These are phyloP conservation scores for Drosophila colorata DNA, from an alignment of 2,888 invertebrate genomes.

Conservation along the genomic window DNA sequence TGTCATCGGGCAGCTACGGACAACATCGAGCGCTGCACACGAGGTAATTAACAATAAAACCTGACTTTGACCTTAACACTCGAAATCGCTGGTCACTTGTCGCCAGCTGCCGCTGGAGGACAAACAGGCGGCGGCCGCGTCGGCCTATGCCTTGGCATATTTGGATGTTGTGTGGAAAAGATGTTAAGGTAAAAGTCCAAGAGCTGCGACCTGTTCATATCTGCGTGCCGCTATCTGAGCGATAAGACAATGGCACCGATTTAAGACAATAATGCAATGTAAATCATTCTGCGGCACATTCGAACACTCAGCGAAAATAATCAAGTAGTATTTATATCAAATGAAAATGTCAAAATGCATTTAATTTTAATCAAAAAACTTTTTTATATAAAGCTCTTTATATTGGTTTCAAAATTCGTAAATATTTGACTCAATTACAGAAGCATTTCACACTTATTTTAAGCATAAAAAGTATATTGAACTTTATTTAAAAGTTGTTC, in stretches of 20 bases:
- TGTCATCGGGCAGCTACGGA: slow-evolving; percentile 45
- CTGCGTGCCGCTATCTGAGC: slow-evolving; percentile 37
- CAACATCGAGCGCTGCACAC: slow-evolving; percentile 36
- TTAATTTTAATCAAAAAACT: too few relatives aligned
- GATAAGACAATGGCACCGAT: slow-evolving; percentile 57
- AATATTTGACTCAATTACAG: too few relatives aligned
- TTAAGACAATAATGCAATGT: slow-evolving; percentile 55
- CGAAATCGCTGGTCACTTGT: slow-evolving; percentile 45
- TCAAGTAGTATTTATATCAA: neutral
- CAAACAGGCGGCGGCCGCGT: slow-evolving; percentile 13
- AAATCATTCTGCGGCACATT: slow-evolving; percentile 58
- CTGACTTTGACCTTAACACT: slow-evolving; percentile 82
- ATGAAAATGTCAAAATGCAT: neutral
- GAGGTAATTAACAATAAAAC: slow-evolving; percentile 76
- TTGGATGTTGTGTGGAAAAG: slow-evolving; percentile 47
- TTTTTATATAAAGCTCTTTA: too few relatives aligned
- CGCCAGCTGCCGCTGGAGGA: slow-evolving; percentile 40
- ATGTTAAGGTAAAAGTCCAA: slow-evolving; percentile 43
- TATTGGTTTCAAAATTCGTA: too few relatives aligned
- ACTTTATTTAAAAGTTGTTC: too few relatives aligned
- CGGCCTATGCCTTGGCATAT: slow-evolving; percentile 60
- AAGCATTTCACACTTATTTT: too few relatives aligned
- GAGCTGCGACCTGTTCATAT: slow-evolving; percentile 24
- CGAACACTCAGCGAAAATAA: neutral
- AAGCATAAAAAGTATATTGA: too few relatives aligned